These are phyloP conservation scores for Anagyrus pseudococci DNA, from an alignment of 2,888 invertebrate genomes.

Conservation along the genomic window DNA sequence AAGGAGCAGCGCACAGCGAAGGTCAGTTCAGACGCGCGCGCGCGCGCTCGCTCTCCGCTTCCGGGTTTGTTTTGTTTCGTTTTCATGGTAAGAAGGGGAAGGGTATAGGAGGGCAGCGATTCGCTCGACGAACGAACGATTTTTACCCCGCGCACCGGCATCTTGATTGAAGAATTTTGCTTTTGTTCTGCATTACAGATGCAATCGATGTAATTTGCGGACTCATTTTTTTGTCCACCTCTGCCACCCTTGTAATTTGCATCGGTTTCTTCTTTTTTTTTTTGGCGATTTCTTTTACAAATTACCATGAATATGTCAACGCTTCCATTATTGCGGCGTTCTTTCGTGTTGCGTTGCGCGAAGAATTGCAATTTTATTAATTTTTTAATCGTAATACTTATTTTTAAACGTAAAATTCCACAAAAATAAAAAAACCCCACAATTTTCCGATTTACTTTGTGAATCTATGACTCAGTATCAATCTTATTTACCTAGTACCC, in stretches of 20 bases:
- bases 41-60: neutral
- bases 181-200: constrained; percentile 12
- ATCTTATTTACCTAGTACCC: too few species aligned
- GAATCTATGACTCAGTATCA: too few species aligned
- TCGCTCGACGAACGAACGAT: neutral
- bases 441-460: too few species aligned
- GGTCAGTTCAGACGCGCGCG: neutral
- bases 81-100: neutral
- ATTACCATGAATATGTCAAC: neutral
- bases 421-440: too few species aligned
- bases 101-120: too few species aligned
- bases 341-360: too few species aligned
- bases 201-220: constrained; percentile 7
- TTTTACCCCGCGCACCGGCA: neutral
- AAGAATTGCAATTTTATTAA: too few species aligned
- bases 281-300: neutral
- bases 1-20: constrained; percentile 1
- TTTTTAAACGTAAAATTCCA: too few species aligned
- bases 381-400: too few species aligned
- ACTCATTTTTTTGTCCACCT: too few species aligned
- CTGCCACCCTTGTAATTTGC: too few species aligned
- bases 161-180: constrained; percentile 13
- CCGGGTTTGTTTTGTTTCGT: constrained; percentile 22
- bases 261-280: too few species aligned
- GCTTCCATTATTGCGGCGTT: neutral